These are phyloP conservation scores for Selene dorsalis DNA, from an alignment of 2,797 vertebrate genomes.

Conservation along the genomic window DNA sequence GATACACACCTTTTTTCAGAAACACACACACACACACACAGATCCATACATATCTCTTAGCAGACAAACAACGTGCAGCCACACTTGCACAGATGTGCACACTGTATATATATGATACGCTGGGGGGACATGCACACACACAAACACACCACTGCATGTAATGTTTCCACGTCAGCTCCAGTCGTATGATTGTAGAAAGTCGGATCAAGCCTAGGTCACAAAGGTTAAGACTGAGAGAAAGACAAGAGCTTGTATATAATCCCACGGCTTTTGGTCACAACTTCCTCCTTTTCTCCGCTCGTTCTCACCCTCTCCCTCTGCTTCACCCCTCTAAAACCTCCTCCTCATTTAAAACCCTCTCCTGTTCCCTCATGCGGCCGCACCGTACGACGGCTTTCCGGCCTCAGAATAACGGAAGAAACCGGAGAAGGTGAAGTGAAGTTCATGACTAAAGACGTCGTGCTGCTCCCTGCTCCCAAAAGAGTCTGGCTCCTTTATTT, in stretches of 20 bases:
- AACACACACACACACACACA: constrained; percentile 7
- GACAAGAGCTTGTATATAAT: constrained; percentile 33
- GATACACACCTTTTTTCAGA: constrained; percentile 14
- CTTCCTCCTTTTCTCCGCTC: background rate
- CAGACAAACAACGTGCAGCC: background rate
- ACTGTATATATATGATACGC: no score
- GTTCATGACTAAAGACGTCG: constrained; percentile 21
- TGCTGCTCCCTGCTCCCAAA: constrained; percentile 39
- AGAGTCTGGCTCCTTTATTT: constrained; percentile 31
- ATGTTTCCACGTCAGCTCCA: constrained; percentile 42
- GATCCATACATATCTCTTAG: background rate
- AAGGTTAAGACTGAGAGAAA: constrained; percentile 48
- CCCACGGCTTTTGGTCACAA: background rate
- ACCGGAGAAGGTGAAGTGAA: constrained; percentile 28
- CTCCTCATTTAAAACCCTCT: background rate
- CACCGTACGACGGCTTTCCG: background rate
- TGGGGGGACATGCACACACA: background rate
- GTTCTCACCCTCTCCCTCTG: background rate
- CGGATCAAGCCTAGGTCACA: constrained; percentile 53
- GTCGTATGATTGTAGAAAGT: constrained; percentile 45
- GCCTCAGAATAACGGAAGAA: constrained; percentile 14
- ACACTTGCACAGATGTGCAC: background rate
- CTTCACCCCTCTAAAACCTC: background rate
- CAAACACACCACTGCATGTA: background rate
- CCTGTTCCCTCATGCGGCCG: background rate